Evolutionary conservation across 2,113 vertebrate genomes (phyloP).

Genomic region (Eulacestoma nigropectus): DNA sequence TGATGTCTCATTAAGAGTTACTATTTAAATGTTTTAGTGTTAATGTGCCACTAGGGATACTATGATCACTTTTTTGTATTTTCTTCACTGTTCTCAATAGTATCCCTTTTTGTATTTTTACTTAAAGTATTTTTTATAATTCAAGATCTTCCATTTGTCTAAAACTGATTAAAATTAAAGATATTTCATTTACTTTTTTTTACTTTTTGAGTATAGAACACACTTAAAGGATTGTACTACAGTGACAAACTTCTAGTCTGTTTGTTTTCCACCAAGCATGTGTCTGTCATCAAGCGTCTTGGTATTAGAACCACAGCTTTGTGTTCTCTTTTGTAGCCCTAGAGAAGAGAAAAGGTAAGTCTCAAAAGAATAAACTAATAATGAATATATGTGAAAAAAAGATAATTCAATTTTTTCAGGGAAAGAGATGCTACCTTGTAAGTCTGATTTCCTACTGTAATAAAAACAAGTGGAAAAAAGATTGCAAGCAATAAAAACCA

Average conservation of each 20-base stretch:
- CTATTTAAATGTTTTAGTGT: not conserved
- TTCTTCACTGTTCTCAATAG: not conserved
- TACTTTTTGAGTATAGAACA: not conserved
- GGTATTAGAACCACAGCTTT: not conserved
- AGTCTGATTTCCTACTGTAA: not conserved
- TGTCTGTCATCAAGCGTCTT: not conserved
- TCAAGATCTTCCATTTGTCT: not conserved
- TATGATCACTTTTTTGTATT: not conserved
- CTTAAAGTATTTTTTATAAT: not conserved
- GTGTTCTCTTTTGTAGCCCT: not conserved
- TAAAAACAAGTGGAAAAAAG: not conserved
- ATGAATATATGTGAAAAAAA: not conserved
- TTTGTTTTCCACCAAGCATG: not conserved
- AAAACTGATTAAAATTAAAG: not conserved
- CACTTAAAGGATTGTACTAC: not conserved
- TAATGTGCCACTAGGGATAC: not conserved
- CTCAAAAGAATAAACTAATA: not conserved
- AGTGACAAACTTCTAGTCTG: not conserved
- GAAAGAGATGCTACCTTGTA: not conserved
- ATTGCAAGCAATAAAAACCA: not conserved
- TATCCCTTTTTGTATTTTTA: not conserved
- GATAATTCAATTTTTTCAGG: not conserved
- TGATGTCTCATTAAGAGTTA: not conserved
- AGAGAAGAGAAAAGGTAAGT: not conserved
- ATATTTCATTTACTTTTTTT: not conserved